A percentile compares a stretch with the other conserved stretches of the same genome.
Conservation (phyloP, 2,888 invertebrate genomes). For the Plutella xylostella region DNA sequence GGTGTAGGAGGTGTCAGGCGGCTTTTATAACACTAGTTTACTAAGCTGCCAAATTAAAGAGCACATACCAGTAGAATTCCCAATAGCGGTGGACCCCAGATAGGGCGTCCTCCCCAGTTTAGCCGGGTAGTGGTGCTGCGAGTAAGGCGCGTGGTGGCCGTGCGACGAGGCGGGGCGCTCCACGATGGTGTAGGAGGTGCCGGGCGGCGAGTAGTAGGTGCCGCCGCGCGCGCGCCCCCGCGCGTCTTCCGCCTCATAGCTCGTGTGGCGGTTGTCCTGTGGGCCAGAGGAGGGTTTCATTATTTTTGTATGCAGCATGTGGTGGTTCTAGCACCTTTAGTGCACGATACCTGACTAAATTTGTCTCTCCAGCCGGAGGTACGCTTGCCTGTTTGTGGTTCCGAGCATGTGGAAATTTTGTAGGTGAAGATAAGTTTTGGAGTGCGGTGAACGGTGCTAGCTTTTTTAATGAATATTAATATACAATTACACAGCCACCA, state of each 20-base stretch:
- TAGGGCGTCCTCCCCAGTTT: constrained; percentile 73
- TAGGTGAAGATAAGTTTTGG: too few relatives aligned
- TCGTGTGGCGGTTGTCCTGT: constrained; percentile 61
- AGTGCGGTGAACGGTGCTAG: too few relatives aligned
- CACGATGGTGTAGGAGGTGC: constrained; percentile 89
- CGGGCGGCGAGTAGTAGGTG: constrained; percentile 88
- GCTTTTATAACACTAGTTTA: too few relatives aligned
- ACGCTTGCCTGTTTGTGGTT: too few relatives aligned
- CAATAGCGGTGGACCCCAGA: constrained; percentile 75
- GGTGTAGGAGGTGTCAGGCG: constrained; percentile 89
- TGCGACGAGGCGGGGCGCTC: constrained; percentile 82
- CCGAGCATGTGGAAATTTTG: too few relatives aligned
- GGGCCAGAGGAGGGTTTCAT: not conserved
- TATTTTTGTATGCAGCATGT: not conserved
- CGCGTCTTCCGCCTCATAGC: constrained; percentile 63
- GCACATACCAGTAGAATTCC: constrained; percentile 52
- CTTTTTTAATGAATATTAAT: too few relatives aligned
- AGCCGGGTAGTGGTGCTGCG: constrained; percentile 69
- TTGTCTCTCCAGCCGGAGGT: too few relatives aligned
- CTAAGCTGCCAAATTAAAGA: not conserved
- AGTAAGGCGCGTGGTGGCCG: constrained; percentile 72
- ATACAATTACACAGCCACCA: too few relatives aligned
- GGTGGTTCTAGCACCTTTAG: not conserved
- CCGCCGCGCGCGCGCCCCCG: constrained; percentile 73
- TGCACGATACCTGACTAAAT: too few relatives aligned